These are phyloP conservation scores for Frankliniella fusca DNA, from an alignment of 2,888 invertebrate species.

Conservation along the genomic window DNA sequence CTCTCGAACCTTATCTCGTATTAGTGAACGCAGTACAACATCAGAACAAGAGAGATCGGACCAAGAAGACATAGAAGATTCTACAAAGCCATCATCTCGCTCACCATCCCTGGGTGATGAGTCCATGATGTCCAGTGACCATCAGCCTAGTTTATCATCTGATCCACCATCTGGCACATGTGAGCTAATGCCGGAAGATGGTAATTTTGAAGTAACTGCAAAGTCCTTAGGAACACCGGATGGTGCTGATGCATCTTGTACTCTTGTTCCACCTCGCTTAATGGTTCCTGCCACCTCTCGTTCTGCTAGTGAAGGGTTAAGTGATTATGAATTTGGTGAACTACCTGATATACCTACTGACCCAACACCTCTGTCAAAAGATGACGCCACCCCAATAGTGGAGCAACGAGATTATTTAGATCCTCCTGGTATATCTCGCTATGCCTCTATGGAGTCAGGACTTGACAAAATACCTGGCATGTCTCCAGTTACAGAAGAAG, in stretches of 20 bases:
- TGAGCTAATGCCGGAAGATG: background rate
- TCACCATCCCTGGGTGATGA: conserved; percentile 82
- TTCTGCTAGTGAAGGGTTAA: background rate
- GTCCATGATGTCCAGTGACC: conserved; percentile 76
- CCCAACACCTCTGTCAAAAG: conserved; percentile 37
- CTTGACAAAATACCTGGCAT: conserved; percentile 14
- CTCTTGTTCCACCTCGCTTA: conserved; percentile 27
- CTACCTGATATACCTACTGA: conserved; percentile 36
- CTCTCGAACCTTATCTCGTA: conserved; percentile 74
- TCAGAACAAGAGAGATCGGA: conserved; percentile 79
- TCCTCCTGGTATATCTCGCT: background rate
- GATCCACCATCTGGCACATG: conserved; percentile 58
- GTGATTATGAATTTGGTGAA: conserved; percentile 25
- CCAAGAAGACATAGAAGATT: conserved; percentile 62
- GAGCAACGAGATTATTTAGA: background rate
- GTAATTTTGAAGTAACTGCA: background rate
- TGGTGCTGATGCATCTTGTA: conserved; percentile 39
- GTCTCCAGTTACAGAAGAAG: background rate
- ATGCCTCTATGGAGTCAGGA: conserved; percentile 8
- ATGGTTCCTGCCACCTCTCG: background rate
- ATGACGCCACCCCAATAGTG: conserved; percentile 36
- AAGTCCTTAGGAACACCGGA: conserved; percentile 29
- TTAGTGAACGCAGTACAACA: conserved; percentile 83
- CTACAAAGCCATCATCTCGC: conserved; percentile 77
- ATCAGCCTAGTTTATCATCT: conserved; percentile 78